phyloP scores from a whole-genome alignment of 2,113 vertebrate species.

The Aptenodytes forsteri region DNA sequence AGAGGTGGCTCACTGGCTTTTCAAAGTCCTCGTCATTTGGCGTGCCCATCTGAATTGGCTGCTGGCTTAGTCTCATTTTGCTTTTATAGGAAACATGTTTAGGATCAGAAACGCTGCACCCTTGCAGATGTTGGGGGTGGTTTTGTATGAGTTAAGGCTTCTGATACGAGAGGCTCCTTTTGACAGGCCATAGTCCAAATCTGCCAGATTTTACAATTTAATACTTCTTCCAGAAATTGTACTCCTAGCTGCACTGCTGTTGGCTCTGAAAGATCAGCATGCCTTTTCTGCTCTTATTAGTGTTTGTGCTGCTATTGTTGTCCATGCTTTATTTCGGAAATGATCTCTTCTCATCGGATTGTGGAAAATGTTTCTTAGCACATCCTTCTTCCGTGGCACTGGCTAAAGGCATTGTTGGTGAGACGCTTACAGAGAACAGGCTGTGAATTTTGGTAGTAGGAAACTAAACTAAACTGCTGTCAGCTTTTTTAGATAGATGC shows the following conservation, averaged over 20 bases:
- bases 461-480: neutral
- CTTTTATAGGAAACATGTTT: neutral
- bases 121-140: neutral
- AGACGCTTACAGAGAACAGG: neutral
- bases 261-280: neutral
- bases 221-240: neutral
- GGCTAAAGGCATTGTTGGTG: neutral
- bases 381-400: neutral
- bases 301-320: neutral
- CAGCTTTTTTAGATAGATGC: neutral
- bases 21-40: neutral
- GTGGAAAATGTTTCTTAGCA: neutral
- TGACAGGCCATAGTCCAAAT: neutral
- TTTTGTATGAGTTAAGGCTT: neutral
- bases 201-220: neutral
- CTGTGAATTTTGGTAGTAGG: rapidly evolving
- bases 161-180: neutral
- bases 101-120: neutral
- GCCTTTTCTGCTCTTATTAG: neutral
- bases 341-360: neutral
- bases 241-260: rapidly evolving
- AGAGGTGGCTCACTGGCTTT: neutral
- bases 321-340: neutral
- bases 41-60: neutral
- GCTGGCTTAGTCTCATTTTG: neutral